Conservation (phyloP, 2,888 invertebrate species). For the Drosophila hamatofila region DNA sequence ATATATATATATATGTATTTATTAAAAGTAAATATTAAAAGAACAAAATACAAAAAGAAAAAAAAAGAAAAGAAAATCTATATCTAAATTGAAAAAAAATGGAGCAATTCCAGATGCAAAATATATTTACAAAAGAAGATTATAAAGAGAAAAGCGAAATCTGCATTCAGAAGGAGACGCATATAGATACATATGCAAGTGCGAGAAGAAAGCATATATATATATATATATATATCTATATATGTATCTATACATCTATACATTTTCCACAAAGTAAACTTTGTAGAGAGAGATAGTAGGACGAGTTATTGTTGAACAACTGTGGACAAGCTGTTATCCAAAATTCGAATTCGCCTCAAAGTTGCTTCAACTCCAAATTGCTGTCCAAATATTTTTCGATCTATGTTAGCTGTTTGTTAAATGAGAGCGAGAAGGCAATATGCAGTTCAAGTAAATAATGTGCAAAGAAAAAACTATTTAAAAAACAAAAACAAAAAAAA, state of each 20-base stretch:
- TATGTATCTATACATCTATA: slow-evolving; percentile 29
- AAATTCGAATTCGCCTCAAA: background rate
- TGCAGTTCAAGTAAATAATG: slow-evolving; percentile 34
- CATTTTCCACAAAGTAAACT: slow-evolving; percentile 37
- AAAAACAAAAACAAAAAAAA: slow-evolving; percentile 33
- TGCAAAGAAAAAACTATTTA: slow-evolving; percentile 21
- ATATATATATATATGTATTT: slow-evolving; percentile 50
- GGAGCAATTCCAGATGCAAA: slow-evolving; percentile 68
- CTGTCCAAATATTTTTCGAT: slow-evolving; percentile 75
- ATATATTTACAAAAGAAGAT: slow-evolving; percentile 67
- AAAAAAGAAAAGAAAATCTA: background rate
- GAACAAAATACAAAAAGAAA: slow-evolving; percentile 1
- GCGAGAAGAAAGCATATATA: background rate
- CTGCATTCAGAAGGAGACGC: slow-evolving; percentile 13
- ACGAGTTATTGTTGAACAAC: slow-evolving; percentile 11
- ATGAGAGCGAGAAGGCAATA: slow-evolving; percentile 28
- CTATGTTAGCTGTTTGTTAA: slow-evolving; percentile 73
- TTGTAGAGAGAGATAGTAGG: slow-evolving; percentile 3
- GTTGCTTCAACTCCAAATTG: slow-evolving; percentile 35
- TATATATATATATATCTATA: slow-evolving; percentile 1
- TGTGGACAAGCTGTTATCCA: slow-evolving; percentile 6
- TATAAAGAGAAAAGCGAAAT: background rate
- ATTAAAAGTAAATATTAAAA: slow-evolving; percentile 60
- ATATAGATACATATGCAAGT: background rate
- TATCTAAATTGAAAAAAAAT: slow-evolving; percentile 10